These are phyloP conservation scores for Orchestes rusci DNA, from an alignment of 2,888 invertebrate genomes.

Conservation along the genomic window DNA sequence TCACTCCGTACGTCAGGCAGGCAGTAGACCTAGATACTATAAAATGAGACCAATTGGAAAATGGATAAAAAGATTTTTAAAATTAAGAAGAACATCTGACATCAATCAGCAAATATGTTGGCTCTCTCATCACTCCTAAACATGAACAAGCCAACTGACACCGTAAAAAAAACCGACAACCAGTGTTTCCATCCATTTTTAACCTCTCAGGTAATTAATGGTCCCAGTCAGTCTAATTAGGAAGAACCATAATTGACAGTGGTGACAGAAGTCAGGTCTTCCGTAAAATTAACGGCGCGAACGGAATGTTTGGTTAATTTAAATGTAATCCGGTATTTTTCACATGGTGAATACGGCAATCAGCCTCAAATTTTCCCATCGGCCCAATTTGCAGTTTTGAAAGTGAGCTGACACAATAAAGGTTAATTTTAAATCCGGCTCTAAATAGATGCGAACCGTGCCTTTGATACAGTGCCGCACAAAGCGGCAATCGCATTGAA, in stretches of 20 bases:
- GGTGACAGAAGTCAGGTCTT: constrained; percentile 20
- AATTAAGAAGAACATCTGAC: too few species aligned
- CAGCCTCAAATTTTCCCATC: neutral
- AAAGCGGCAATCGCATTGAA: constrained; percentile 44
- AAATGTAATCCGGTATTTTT: constrained; percentile 8
- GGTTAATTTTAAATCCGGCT: constrained; percentile 41
- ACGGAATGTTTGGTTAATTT: constrained; percentile 15
- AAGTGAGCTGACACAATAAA: constrained; percentile 34
- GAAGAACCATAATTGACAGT: constrained; percentile 21
- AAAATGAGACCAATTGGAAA: too few species aligned
- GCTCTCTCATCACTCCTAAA: neutral
- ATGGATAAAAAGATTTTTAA: too few species aligned
- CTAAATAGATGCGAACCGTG: constrained; percentile 35
- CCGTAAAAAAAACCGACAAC: constrained; percentile 13
- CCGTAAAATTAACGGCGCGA: constrained; percentile 20
- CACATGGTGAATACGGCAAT: neutral
- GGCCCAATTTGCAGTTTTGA: too few species aligned
- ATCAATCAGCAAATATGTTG: too few species aligned
- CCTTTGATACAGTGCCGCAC: constrained; percentile 37
- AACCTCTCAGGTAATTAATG: constrained; percentile 18
- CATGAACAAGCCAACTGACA: too few species aligned
- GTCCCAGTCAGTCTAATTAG: constrained; percentile 20
- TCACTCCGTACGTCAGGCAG: too few species aligned
- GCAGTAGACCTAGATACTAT: too few species aligned
- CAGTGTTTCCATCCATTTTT: constrained; percentile 21